phyloP scores from a whole-genome alignment of 2,113 vertebrate species.

The Gavia stellata region DNA sequence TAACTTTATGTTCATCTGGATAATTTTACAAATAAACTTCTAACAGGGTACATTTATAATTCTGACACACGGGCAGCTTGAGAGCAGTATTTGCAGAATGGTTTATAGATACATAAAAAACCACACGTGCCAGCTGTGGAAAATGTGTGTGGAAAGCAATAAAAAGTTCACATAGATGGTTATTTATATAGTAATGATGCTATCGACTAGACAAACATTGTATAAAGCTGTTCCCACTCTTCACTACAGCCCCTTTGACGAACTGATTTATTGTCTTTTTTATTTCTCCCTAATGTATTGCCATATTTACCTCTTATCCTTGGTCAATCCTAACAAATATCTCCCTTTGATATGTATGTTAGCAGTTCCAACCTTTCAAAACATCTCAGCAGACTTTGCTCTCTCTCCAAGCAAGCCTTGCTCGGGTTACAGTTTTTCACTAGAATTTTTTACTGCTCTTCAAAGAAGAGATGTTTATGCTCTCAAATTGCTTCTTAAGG shows the following conservation, averaged over 20 bases:
- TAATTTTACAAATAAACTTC: conserved; percentile 42
- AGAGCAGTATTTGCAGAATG: conserved; percentile 50
- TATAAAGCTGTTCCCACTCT: conserved; percentile 8
- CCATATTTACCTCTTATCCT: not conserved
- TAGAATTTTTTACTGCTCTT: not conserved
- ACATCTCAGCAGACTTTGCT: not conserved
- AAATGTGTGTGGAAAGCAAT: conserved; percentile 50
- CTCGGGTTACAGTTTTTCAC: not conserved
- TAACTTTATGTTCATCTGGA: not conserved
- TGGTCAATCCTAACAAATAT: not conserved
- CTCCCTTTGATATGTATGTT: not conserved
- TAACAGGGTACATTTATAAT: conserved; percentile 25
- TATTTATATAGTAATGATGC: conserved; percentile 55
- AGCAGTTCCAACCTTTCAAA: not conserved
- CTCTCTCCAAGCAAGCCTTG: not conserved
- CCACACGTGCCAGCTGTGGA: conserved; percentile 52
- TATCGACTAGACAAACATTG: conserved; percentile 10
- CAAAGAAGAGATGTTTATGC: not conserved
- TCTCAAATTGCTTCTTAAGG: not conserved
- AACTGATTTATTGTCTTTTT: not conserved
- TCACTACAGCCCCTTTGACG: not conserved
- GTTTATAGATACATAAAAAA: conserved; percentile 49
- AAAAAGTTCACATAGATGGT: conserved; percentile 18
- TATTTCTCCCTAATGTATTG: not conserved
- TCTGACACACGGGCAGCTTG: conserved; percentile 35